Percentiles rank a stretch among this genome's conserved stretches.
Evolutionary conservation across 2,113 vertebrate species (phyloP).

Genomic region (Mohoua ochrocephala): DNA sequence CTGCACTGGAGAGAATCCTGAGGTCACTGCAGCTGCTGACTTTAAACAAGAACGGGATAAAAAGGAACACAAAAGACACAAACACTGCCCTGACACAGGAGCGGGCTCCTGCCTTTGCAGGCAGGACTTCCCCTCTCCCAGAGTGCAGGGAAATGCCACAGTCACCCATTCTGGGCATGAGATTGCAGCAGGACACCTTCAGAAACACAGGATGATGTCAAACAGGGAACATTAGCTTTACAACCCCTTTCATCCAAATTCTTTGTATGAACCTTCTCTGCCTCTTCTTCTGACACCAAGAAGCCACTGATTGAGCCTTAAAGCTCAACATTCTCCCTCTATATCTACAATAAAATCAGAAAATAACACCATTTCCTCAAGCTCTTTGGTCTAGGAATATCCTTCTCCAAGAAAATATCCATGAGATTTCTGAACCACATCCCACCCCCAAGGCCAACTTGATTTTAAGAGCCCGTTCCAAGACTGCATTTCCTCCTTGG

Average conservation of each 20-base stretch:
- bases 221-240: background rate
- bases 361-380: background rate
- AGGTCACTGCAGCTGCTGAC: background rate
- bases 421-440: background rate
- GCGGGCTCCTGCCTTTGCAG: background rate
- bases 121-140: background rate
- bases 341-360: background rate
- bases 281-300: background rate
- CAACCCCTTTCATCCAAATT: accelerated
- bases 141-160: background rate
- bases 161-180: background rate
- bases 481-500: background rate
- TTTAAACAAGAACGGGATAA: accelerated
- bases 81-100: background rate
- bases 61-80: background rate
- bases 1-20: background rate
- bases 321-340: background rate
- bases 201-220: background rate
- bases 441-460: background rate
- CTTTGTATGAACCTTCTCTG: background rate
- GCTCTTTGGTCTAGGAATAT: background rate
- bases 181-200: background rate
- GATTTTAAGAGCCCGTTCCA: background rate
- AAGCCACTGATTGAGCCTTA: background rate
- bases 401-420: accelerated